Base-by-base conservation (phyloP, 2,888 invertebrate species). In the Drosophila silvestris region DNA sequence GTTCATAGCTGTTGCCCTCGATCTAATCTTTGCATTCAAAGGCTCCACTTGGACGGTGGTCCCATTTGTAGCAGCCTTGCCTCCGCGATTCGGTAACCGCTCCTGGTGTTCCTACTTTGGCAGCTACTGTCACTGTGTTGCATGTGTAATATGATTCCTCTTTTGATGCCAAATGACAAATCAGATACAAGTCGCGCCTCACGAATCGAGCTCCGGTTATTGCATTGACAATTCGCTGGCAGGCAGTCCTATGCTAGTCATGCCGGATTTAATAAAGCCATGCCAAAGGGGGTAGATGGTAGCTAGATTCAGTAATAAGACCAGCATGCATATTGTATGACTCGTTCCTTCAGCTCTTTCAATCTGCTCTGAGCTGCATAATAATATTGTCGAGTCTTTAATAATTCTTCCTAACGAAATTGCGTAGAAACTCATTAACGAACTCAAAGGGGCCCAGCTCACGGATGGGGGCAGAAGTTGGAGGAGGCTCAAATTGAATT, bases 381-480 rank as follows among this genome's bases (percentile, higher is more conserved):
- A 84, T 76, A 87, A 82, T 84, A 78, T 74, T 41, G 61, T 28
- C 54, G 64, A 59, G 67, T 66, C 85, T 75, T 89, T 85, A 74
- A 89, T 86, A 85, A 83, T 85, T 89, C 70, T 59, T 52, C 59
- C 62, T 73, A 74, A 86, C 89, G 71, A 90, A 85, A 85, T 85
- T 85, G 85, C 84, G 87, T 83, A 79, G 85, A 86, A 87, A 85
- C 90, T 91, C 88, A 86, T 91, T 86, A 91, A 71, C 64, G 66
- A 70, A 54, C 75, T 82, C 79, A 79, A 76, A 76, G 83, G 81
- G 30, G 71, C 51, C 59, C 69, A 32, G 66, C n/a, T 37, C 44
- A 35, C 37, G 50, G 51, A 30, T 54, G 63, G 32, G 9, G 61
- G 5, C 37, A 39, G 59, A 4, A n/a, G 61, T 32, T 41, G 35